A percentile compares a stretch with the other conserved stretches of the same genome.
Evolutionary conservation across 1,140 invertebrate genomes (phyloP).

Genomic region (Lethrus apterus): DNA sequence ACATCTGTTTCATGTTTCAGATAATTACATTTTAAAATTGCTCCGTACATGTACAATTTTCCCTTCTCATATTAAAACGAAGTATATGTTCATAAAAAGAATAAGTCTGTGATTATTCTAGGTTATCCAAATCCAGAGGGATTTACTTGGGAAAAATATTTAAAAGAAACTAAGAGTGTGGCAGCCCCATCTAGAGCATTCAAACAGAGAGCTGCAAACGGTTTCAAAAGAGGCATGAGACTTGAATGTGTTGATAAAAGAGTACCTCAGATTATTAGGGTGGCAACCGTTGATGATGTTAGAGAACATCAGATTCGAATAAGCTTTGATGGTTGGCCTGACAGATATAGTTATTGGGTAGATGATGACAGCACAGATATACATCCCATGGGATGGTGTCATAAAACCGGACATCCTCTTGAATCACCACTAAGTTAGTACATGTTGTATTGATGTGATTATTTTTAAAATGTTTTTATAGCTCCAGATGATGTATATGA

Average conservation of each 20-base stretch:
- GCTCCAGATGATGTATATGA: constrained; percentile 54
- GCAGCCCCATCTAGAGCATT: constrained; percentile 80
- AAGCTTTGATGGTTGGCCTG: constrained; percentile 87
- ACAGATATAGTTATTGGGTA: constrained; percentile 80
- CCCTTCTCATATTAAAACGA: not conserved
- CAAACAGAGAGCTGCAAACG: constrained; percentile 64
- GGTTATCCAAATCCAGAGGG: constrained; percentile 62
- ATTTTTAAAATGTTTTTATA: constrained; percentile 26
- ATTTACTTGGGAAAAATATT: constrained; percentile 83
- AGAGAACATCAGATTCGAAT: constrained; percentile 72
- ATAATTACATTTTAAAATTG: constrained; percentile 6
- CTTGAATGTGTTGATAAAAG: constrained; percentile 86
- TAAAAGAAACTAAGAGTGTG: constrained; percentile 64
- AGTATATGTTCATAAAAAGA: not conserved
- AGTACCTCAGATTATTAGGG: constrained; percentile 74
- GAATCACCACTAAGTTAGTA: constrained; percentile 72
- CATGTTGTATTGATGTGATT: not conserved
- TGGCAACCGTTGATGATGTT: constrained; percentile 74
- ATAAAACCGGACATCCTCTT: constrained; percentile 77
- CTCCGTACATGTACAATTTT: not conserved
- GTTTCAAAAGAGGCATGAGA: constrained; percentile 83
- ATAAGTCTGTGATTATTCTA: constrained; percentile 33
- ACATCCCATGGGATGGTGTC: constrained; percentile 87
- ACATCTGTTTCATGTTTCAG: constrained; percentile 8
- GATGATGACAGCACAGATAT: constrained; percentile 86